Evolutionary conservation across 92 coral and sea anemone species (phyloP).

Genomic region (Desmophyllum pertusum): DNA sequence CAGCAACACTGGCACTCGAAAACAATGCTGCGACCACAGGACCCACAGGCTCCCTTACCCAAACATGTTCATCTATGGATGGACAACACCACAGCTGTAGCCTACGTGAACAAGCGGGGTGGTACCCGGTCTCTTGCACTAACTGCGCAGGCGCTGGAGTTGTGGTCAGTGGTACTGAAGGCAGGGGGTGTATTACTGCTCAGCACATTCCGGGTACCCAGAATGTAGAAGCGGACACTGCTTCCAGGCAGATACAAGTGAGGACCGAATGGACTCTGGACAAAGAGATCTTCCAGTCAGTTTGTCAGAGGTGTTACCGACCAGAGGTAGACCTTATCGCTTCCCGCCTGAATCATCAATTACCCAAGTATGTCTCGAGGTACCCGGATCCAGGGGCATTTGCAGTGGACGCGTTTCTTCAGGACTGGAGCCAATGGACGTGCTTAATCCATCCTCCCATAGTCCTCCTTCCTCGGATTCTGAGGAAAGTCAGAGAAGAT

Average conservation of each 20-base stretch:
- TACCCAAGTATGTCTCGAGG: conserved; percentile 43
- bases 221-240: conserved; percentile 56
- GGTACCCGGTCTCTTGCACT: conserved; percentile 16
- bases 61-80: conserved; percentile 48
- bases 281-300: conserved; percentile 33
- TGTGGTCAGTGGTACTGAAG: conserved; percentile 58
- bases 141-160: conserved; percentile 42
- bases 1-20: conserved; percentile 45
- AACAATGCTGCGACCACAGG: conserved; percentile 28
- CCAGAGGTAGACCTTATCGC: conserved; percentile 72
- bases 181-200: conserved; percentile 32
- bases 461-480: conserved; percentile 51
- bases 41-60: background rate
- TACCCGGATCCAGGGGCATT: background rate
- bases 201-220: conserved; percentile 57
- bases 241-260: conserved; percentile 56
- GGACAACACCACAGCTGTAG: conserved; percentile 66
- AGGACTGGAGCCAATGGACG: conserved; percentile 63
- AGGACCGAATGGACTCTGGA: too few species aligned
- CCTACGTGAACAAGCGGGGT: conserved; percentile 56
- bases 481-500: conserved; percentile 46
- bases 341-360: conserved; percentile 41
- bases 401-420: conserved; percentile 60
- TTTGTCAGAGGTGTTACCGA: conserved; percentile 34
- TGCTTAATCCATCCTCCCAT: conserved; percentile 58